Evolutionary conservation across 1,140 invertebrate species (phyloP), one percentile per base, ranked within the genome.

Genomic region (Aleiodes sp.): DNA sequence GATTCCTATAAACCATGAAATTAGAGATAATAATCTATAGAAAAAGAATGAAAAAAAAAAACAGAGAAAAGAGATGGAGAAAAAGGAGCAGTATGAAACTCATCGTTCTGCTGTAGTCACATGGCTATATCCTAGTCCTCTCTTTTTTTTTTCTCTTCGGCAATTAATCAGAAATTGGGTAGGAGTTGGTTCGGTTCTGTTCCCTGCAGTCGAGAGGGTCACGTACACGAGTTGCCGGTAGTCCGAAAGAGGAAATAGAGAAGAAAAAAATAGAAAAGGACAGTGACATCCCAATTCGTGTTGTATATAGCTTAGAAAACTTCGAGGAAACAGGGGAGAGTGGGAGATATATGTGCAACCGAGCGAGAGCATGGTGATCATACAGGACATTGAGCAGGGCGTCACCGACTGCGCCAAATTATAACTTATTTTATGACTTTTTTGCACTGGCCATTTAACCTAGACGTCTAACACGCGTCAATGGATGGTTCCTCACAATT

Each of bases 351-450:
- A 21, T 68, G 72, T 80, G 84, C 83, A 83, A 39, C 82, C 77
- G 75, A 82, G 84, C 79, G 83, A 82, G 78, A 84, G 76, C 77
- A 63, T 76, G 77, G 83, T 85, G 85, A 86, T 86, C 85, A 86
- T 69, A 86, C 83, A 83, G 84, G 80, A 86, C 85, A 86, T 86
- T 86, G 82, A 86, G 74, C 84, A 86, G 71, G 78, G 79, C 76
- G 78, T 84, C 80, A 80, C 75, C 83, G 81, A 83, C 82, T 85
- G 78, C 79, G 83, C 78, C 83, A 85, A 86, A 86, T 85, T 86
- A 86, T 85, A 85, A 86, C 84, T 86, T 86, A 86, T 85, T 86
- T 85, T 86, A 86, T 81, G 83, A 85, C 78, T 85, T 86, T 84
- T 86, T 85, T 86, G 80, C 79, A 85, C 80, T 80, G 85, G 74